Percentiles rank a stretch among this genome's conserved stretches.
Evolutionary conservation across 2,113 vertebrate genomes (phyloP).

Genomic region (Larimichthys polyactis): DNA sequence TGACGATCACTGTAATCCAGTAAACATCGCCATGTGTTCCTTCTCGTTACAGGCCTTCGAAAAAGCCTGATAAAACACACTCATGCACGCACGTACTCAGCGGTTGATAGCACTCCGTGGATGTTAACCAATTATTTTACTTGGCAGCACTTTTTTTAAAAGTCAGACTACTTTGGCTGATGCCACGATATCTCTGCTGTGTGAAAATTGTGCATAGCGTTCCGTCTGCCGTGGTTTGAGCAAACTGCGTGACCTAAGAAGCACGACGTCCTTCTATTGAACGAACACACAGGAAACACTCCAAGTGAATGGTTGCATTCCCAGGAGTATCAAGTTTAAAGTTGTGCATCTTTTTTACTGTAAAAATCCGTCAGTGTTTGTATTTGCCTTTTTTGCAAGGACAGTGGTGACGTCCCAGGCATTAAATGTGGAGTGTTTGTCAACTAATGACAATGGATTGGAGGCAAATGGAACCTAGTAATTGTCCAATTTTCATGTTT

Average conservation of each 20-base stretch:
- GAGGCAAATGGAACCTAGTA: slow-evolving; percentile 33
- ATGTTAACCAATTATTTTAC: slow-evolving; percentile 43
- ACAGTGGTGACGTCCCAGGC: neutral
- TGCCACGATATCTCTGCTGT: neutral
- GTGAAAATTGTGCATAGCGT: neutral
- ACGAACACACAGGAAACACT: neutral
- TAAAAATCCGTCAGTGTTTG: slow-evolving; percentile 11
- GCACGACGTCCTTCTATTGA: neutral
- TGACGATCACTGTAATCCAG: slow-evolving; percentile 16
- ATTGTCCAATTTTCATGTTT: slow-evolving; percentile 42
- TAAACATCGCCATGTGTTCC: slow-evolving; percentile 46
- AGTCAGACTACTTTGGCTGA: slow-evolving; percentile 32
- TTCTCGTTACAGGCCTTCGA: slow-evolving; percentile 33
- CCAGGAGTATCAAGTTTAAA: neutral
- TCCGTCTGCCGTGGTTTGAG: neutral
- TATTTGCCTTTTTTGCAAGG: neutral
- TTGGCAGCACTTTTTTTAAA: slow-evolving; percentile 37
- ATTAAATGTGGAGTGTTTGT: slow-evolving; percentile 30
- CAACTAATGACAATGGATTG: slow-evolving; percentile 25
- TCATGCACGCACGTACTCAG: neutral
- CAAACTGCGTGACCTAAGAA: neutral
- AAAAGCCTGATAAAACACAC: slow-evolving; percentile 44
- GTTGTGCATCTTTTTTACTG: neutral
- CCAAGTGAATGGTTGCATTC: neutral
- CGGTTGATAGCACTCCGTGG: neutral